Evolutionary conservation across 2,113 vertebrate species (phyloP).

Genomic region (Cebus imitator): DNA sequence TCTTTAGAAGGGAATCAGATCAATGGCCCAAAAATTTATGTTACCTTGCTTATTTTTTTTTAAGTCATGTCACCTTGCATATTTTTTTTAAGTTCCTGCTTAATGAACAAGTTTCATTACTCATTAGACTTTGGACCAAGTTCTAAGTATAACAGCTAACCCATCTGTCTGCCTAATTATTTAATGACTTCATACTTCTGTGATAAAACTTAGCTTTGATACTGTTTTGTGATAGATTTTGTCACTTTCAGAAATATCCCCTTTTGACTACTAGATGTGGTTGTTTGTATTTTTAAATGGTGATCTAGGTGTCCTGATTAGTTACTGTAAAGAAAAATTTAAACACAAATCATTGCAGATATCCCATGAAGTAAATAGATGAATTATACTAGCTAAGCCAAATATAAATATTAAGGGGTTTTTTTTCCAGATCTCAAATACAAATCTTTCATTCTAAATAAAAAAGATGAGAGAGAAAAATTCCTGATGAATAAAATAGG

Average conservation of each 20-base stretch:
- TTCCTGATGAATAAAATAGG: not conserved
- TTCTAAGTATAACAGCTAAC: not conserved
- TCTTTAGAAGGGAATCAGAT: not conserved
- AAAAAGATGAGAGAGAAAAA: not conserved
- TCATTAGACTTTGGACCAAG: conserved; percentile 21
- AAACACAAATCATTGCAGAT: not conserved
- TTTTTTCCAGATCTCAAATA: conserved; percentile 26
- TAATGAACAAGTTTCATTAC: not conserved
- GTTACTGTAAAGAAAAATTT: conserved; percentile 12
- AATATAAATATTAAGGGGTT: not conserved
- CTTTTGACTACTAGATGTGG: not conserved
- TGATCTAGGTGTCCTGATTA: not conserved
- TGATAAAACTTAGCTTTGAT: not conserved
- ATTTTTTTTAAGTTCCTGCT: conserved; percentile 7
- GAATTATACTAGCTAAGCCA: not conserved
- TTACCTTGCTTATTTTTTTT: not conserved
- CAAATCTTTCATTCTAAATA: conserved; percentile 35
- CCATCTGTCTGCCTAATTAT: not conserved
- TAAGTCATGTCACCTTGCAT: not conserved
- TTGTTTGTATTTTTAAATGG: not conserved
- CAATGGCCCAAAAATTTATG: not conserved
- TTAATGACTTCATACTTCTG: not conserved
- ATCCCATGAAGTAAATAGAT: not conserved
- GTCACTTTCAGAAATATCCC: not conserved
- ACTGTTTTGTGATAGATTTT: not conserved